Evolutionary conservation across 2,797 vertebrate genomes (phyloP).

Genomic region (Simalia tracyae): DNA sequence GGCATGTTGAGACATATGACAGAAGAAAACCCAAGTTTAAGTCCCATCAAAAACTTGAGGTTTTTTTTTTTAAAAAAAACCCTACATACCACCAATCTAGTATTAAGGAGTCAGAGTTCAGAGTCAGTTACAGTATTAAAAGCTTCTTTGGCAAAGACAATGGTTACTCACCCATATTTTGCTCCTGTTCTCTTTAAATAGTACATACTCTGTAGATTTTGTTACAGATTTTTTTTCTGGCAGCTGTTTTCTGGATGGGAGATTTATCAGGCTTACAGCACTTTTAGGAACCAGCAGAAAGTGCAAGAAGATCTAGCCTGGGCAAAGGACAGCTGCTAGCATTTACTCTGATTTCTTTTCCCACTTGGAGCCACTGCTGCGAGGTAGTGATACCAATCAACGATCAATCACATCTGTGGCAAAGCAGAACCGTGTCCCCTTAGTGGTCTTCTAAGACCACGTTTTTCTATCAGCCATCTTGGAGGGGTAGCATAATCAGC

Average conservation of each 20-base stretch:
- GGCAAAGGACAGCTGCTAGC: neutral
- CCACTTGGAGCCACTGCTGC: neutral
- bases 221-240: neutral
- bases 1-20: neutral
- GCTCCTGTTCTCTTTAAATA: neutral
- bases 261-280: neutral
- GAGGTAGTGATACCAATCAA: neutral
- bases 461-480: neutral
- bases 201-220: neutral
- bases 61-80: too few species aligned
- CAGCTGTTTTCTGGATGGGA: neutral
- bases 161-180: neutral
- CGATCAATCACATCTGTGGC: neutral
- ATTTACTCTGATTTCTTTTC: neutral
- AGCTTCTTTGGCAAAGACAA: neutral
- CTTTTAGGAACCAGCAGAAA: neutral
- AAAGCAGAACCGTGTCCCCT: neutral
- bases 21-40: neutral
- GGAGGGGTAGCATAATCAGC: neutral
- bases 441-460: neutral
- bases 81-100: neutral
- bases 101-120: conserved; percentile 1
- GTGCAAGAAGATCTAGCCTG: neutral
- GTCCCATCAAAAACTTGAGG: neutral
- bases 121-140: neutral